These are phyloP conservation scores for Palythoa caribaeorum DNA, from an alignment of 92 coral and sea anemone genomes.

Conservation along the genomic window DNA sequence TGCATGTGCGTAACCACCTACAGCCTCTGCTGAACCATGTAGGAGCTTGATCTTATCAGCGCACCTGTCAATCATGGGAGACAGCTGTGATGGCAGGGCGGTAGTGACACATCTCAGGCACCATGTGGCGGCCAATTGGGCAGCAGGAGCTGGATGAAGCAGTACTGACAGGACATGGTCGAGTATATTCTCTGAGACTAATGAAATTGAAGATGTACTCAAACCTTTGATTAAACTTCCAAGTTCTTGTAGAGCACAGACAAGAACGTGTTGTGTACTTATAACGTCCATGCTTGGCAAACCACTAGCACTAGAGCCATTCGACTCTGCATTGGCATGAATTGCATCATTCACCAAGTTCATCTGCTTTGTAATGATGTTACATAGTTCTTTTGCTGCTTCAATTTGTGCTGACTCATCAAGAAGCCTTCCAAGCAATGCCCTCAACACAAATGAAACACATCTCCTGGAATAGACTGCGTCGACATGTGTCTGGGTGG, in stretches of 20 bases:
- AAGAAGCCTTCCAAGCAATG: constrained; percentile 89
- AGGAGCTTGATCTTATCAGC: constrained; percentile 82
- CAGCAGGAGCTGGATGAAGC: constrained; percentile 97
- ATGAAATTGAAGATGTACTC: constrained; percentile 87
- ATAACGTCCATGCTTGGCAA: constrained; percentile 89
- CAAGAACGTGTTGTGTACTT: constrained; percentile 93
- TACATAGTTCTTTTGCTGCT: constrained; percentile 95
- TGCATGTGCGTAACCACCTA: constrained; percentile 96
- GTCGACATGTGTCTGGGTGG: constrained; percentile 98
- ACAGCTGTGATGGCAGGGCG: constrained; percentile 90
- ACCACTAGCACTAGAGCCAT: constrained; percentile 53
- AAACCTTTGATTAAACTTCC: constrained; percentile 93
- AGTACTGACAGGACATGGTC: constrained; percentile 92
- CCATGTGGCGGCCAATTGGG: constrained; percentile 97
- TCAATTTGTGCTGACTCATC: constrained; percentile 98
- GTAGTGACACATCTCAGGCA: constrained; percentile 91
- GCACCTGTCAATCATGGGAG: constrained; percentile 96
- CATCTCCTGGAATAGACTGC: constrained; percentile 98
- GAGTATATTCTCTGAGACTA: constrained; percentile 84
- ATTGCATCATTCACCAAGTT: constrained; percentile 79
- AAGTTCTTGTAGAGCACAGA: constrained; percentile 97
- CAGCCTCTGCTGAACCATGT: constrained; percentile 93
- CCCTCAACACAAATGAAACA: constrained; percentile 91
- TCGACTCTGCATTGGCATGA: constrained; percentile 70
- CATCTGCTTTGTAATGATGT: constrained; percentile 90